Percentiles rank a stretch among this genome's conserved stretches.
Evolutionary conservation across 2,113 vertebrate genomes (phyloP).

Genomic region (Taurulus bubalis): DNA sequence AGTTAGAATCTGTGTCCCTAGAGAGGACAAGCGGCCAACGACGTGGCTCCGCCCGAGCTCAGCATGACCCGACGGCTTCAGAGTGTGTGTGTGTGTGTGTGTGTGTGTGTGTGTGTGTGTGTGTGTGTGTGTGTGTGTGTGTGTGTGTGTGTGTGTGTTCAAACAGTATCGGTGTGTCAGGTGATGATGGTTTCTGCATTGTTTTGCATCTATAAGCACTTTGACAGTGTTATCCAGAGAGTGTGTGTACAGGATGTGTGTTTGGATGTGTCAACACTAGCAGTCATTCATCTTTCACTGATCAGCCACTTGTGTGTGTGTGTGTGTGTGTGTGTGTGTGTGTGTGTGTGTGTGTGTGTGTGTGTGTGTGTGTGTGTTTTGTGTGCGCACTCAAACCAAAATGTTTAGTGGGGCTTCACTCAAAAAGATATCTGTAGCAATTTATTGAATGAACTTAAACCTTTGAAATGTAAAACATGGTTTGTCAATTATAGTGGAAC

Average conservation of each 20-base stretch:
- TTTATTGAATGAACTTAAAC: background rate
- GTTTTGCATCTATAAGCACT: constrained; percentile 27
- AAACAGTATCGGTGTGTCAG: constrained; percentile 34
- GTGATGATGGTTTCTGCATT: constrained; percentile 23
- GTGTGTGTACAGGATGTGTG: background rate
- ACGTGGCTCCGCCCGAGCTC: constrained; percentile 28
- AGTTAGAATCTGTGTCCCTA: constrained; percentile 40
- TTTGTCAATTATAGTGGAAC: background rate
- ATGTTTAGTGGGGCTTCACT: constrained; percentile 1
- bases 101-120: constrained; percentile 25
- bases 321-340: constrained; percentile 11
- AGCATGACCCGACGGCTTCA: constrained; percentile 25
- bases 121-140: constrained; percentile 24
- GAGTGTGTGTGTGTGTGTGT: constrained; percentile 14
- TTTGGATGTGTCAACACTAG: constrained; percentile 2
- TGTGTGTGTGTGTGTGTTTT: constrained; percentile 21
- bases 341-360: constrained; percentile 23
- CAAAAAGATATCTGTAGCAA: background rate
- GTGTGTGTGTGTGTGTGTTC: constrained; percentile 16
- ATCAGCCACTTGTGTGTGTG: constrained; percentile 19
- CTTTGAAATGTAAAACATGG: background rate
- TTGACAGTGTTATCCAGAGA: background rate
- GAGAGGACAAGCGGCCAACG: background rate
- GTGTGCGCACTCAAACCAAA: background rate
- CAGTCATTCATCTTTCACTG: constrained; percentile 19